Conservation (phyloP, 1,140 invertebrate species). For the Paramacrobiotus metropolitanus region DNA sequence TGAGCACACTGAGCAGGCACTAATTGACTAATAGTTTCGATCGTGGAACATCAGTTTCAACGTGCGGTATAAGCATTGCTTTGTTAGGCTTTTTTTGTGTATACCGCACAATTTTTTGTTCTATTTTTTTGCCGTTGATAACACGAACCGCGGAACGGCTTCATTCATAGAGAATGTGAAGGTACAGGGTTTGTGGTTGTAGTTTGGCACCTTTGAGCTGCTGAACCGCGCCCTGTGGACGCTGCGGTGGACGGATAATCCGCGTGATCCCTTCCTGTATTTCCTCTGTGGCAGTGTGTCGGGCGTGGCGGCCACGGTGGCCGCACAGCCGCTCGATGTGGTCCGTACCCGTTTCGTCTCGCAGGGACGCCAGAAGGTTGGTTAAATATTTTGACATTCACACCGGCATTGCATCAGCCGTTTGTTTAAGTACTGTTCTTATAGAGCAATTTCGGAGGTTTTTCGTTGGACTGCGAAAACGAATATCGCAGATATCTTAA, state of each 20-base stretch:
- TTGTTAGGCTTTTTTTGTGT: too few species aligned
- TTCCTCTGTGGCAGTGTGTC: slow-evolving; percentile 51
- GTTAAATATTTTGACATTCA: slow-evolving; percentile 27
- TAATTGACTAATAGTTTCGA: too few species aligned
- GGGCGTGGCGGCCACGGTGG: slow-evolving; percentile 48
- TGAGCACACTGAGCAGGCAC: slow-evolving; percentile 19
- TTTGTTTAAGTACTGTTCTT: slow-evolving; percentile 26
- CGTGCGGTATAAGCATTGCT: too few species aligned
- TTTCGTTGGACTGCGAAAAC: too few species aligned
- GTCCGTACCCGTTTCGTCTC: slow-evolving; percentile 74
- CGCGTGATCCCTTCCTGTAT: slow-evolving; percentile 28
- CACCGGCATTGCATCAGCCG: slow-evolving; percentile 32
- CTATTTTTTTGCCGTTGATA: too few species aligned
- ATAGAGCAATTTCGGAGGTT: too few species aligned
- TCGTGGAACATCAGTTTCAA: too few species aligned
- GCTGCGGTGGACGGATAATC: not conserved
- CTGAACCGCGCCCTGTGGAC: not conserved
- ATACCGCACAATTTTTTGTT: too few species aligned
- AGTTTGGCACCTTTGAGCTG: slow-evolving; percentile 29
- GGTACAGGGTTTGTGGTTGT: too few species aligned
- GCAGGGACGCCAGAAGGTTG: slow-evolving; percentile 49
- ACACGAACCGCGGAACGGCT: too few species aligned
- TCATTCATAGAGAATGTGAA: too few species aligned
- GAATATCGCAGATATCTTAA: too few species aligned
- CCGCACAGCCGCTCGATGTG: slow-evolving; percentile 73